Base-by-base conservation (phyloP, 2,113 vertebrate species). In the Dolichallabes microphthalmus region DNA sequence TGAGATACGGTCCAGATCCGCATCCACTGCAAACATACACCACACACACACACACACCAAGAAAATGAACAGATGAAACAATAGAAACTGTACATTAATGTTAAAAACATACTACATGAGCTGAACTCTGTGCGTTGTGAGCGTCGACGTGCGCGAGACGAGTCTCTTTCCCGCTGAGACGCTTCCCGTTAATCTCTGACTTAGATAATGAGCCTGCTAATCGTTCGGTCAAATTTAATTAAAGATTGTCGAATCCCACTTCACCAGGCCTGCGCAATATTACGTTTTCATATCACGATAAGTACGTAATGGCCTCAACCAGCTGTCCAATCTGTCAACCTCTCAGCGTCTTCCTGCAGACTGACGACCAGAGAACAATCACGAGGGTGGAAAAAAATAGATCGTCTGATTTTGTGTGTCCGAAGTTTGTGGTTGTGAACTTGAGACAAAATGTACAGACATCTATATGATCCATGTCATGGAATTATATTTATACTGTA, bases 1-100 rank as follows among this genome's bases (percentile, higher is more conserved):
- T 81, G 92, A 94, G 82, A 98, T 96, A 82, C 89, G 92, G 90
- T 96, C 95, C 88, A 99, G 94, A 92, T 99, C 97, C 79, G 89
- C 92, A 88, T 97, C 96, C 60, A 93, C 98, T 99, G 92, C 52
- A 85, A 8, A 69, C 69, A 86, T 86, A 71, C 69, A 84, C 76
- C 81, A 80, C 12, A 66, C 19, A 30, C 32, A 58, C 12, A 30
- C 11, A 1, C 12, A 14, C 63, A 64, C n/a, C 4, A 3, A 64
- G 22, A 8, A 60, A 60, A 60, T 22, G n/a, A 12, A 6, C 10
- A 64, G 10, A 64, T 15, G 13, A 13, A 66, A 66, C n/a, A 66
- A 64, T 27, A 64, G 6, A 11, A 14, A 64, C 1, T 3, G 10
- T 64, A 27, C 27, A 1, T 19, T 35, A 35, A 39, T 10, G 8